Conservation (phyloP, 2,888 invertebrate genomes). For the Heterodera filipjevi region DNA sequence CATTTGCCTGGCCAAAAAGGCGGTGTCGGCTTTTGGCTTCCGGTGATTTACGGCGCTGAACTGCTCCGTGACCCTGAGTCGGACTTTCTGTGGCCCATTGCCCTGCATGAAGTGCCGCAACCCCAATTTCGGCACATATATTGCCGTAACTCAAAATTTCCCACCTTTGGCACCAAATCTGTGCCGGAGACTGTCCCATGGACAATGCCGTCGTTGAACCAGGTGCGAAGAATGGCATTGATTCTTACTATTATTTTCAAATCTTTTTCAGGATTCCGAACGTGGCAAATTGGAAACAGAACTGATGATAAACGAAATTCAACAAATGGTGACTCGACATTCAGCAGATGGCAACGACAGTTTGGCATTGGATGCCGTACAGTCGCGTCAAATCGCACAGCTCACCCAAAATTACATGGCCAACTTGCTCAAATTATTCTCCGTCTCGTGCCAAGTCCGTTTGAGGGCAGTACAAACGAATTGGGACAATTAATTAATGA, state of each 20-base stretch:
- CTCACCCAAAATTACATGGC: conserved; percentile 35
- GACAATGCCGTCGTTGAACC: conserved; percentile 50
- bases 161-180: conserved; percentile 35
- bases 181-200: conserved; percentile 47
- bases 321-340: conserved; percentile 31
- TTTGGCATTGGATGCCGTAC: conserved; percentile 10
- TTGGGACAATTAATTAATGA: neutral
- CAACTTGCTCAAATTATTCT: conserved; percentile 52
- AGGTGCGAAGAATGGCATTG: conserved; percentile 18
- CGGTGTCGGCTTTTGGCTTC: conserved; percentile 52
- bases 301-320: conserved; percentile 50
- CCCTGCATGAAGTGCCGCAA: conserved; percentile 44
- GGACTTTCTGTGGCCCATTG: conserved; percentile 58
- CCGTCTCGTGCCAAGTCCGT: conserved; percentile 46
- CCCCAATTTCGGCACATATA: conserved; percentile 53
- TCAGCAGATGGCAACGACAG: neutral
- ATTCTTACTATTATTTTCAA: conserved; percentile 14
- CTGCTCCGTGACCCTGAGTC: conserved; percentile 40
- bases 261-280: conserved; percentile 37
- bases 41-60: conserved; percentile 52
- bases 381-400: neutral
- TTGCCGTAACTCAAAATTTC: conserved; percentile 48
- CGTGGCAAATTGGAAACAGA: conserved; percentile 47
- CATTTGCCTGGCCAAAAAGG: conserved; percentile 34
- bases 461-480: conserved; percentile 30